Evolutionary conservation across 2,113 vertebrate species (phyloP).

Genomic region (Collichthys lucidus): DNA sequence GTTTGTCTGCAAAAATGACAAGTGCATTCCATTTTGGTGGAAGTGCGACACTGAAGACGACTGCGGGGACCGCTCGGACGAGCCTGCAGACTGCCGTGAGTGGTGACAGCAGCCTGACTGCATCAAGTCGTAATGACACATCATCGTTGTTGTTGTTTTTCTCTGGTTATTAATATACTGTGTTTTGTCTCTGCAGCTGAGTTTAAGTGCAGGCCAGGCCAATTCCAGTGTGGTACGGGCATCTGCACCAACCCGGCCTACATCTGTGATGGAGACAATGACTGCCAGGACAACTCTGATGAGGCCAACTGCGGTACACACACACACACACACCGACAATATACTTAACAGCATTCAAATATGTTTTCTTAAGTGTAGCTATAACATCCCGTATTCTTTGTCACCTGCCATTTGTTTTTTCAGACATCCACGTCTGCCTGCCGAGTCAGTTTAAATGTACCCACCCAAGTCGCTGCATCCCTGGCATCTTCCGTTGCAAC

Average conservation of each 20-base stretch:
- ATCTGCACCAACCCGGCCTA: conserved; percentile 99
- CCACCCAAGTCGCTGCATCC: conserved; percentile 96
- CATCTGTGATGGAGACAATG: conserved; percentile 98
- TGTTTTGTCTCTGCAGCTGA: conserved; percentile 82
- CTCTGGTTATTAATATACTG: background rate
- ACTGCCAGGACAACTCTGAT: conserved; percentile 97
- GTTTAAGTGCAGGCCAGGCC: conserved; percentile 93
- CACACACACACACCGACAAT: background rate
- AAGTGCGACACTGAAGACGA: conserved; percentile 99
- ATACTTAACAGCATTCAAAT: background rate
- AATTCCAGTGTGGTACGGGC: conserved; percentile 97
- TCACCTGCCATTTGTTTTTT: background rate
- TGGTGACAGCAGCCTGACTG: conserved; percentile 39
- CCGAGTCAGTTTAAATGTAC: conserved; percentile 98
- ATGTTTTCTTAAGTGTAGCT: background rate
- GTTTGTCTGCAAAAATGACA: conserved; percentile 99
- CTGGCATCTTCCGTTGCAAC: conserved; percentile 97
- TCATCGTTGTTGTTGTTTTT: background rate
- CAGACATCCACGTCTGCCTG: conserved; percentile 96
- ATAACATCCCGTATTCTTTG: background rate
- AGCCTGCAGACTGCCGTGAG: conserved; percentile 96
- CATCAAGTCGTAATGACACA: background rate
- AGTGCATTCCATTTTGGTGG: conserved; percentile 99
- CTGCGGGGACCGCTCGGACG: conserved; percentile 95
- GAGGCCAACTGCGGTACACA: conserved; percentile 95